Evolutionary conservation across 2,888 invertebrate genomes (phyloP).

Genomic region (Lypha dubia): DNA sequence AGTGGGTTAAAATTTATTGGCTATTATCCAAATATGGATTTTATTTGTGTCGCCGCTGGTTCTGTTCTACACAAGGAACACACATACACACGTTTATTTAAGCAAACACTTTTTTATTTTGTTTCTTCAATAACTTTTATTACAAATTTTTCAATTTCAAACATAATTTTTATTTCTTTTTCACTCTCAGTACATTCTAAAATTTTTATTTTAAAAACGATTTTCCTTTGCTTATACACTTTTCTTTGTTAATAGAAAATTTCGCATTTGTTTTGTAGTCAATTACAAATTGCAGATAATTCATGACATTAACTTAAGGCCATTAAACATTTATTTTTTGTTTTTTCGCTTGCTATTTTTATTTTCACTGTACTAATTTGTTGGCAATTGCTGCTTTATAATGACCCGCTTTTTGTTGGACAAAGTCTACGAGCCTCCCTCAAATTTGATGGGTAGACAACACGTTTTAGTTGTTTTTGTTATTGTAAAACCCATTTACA

Average conservation of each 20-base stretch:
- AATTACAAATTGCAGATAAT: conserved; percentile 32
- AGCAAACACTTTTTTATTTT: conserved; percentile 8
- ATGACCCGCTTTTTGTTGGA: conserved; percentile 60
- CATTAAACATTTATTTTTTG: conserved; percentile 11
- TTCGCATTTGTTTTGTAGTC: neutral
- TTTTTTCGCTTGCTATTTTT: conserved; percentile 4
- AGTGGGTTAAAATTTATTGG: conserved; percentile 63
- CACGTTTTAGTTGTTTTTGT: conserved; percentile 61
- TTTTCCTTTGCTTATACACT: neutral
- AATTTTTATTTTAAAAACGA: neutral
- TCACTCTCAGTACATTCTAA: neutral
- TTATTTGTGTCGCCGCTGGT: conserved; percentile 57
- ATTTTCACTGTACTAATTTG: neutral
- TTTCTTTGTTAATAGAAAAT: conserved; percentile 7
- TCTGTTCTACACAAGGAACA: conserved; percentile 24
- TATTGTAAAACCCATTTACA: conserved; percentile 40
- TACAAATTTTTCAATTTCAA: neutral
- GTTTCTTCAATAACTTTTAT: conserved; percentile 1
- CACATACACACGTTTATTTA: neutral
- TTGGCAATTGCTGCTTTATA: conserved; percentile 36
- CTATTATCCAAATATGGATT: conserved; percentile 71
- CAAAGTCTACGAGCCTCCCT: conserved; percentile 25
- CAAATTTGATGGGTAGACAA: conserved; percentile 6
- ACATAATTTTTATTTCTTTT: conserved; percentile 2
- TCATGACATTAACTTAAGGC: conserved; percentile 29